Conservation (phyloP, 2,797 vertebrate species). For the Premnoplex brunnescens region DNA sequence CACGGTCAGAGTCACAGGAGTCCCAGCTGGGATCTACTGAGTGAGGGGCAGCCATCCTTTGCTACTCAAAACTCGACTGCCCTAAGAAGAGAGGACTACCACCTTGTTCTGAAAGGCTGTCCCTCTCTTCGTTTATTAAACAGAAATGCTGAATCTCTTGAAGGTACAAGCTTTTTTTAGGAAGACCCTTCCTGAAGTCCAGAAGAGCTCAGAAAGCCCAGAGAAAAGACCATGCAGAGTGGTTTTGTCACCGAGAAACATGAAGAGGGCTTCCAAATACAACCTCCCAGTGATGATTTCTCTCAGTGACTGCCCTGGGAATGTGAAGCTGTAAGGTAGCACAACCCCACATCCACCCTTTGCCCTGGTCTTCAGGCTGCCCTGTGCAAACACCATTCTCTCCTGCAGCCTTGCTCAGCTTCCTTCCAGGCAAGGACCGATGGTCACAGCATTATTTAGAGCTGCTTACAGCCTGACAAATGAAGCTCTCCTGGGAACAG, state of each 20-base stretch:
- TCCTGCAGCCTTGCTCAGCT: background rate
- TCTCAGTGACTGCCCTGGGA: background rate
- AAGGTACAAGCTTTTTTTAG: background rate
- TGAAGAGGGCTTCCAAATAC: background rate
- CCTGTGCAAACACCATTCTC: background rate
- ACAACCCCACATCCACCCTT: background rate
- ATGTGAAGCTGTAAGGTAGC: background rate
- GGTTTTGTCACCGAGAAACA: background rate
- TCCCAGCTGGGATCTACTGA: background rate
- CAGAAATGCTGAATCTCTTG: background rate
- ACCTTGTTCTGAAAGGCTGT: background rate
- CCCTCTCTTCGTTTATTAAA: background rate
- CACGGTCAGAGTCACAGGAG: background rate
- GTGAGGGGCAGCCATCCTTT: background rate
- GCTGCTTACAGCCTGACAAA: background rate
- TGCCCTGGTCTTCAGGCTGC: background rate
- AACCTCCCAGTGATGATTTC: background rate
- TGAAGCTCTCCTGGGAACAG: background rate
- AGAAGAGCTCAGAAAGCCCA: background rate
- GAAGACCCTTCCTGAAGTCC: background rate
- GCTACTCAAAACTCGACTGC: background rate
- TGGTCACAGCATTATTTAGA: background rate
- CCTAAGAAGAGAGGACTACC: background rate
- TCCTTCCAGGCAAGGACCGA: background rate
- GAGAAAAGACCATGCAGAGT: background rate